Base-by-base conservation (phyloP, 2,888 invertebrate genomes). In the Heteromyza rotundicornis region DNA sequence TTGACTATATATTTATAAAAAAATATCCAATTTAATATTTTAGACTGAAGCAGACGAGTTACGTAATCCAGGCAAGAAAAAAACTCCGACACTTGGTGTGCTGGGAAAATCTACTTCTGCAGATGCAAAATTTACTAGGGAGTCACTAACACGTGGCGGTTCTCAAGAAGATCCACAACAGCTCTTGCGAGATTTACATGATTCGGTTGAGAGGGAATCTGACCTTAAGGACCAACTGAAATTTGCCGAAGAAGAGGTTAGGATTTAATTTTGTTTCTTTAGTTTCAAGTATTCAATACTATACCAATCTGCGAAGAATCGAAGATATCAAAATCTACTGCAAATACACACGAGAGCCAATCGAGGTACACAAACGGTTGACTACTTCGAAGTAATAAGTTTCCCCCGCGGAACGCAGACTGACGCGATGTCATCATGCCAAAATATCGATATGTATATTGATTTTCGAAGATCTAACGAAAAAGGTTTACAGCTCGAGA, bases 241-340 rank as follows among this genome's bases (percentile, higher is more conserved):
- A 68, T 96, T 95, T 82, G 91, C 96, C 14, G 96, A 97, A 82
- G 95, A 96, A 84, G 96, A 97, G 89, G 92, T 92, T 17, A 49
- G n/a, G 1, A 12, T 47, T 14, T 19, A 32, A 44, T 35, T 14
- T n/a, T 20, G n/a, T 40, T 5, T n/a, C n/a, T 50, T 24, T 16
- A 23, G 22, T 7, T 56, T 16, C 20, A 51, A 35, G 27, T 19
- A 47, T 60, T 62, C 36, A 57, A 20, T 49, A 47, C 27, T 35
- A 61, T n/a, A n/a, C n/a, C 40, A 52, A 35, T 1, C 16, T 40
- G 12, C 22, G 24, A 66, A 51, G 64, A 65, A 59, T 23, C 44
- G 64, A 64, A 73, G 71, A 72, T 64, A 71, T 2, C 67, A 60
- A 20, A 64, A 64, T 22, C 62, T 70, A 17, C 54, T 54, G 17